phyloP scores from a whole-genome alignment of 2,797 vertebrate species.

The Onychomys leucogaster region DNA sequence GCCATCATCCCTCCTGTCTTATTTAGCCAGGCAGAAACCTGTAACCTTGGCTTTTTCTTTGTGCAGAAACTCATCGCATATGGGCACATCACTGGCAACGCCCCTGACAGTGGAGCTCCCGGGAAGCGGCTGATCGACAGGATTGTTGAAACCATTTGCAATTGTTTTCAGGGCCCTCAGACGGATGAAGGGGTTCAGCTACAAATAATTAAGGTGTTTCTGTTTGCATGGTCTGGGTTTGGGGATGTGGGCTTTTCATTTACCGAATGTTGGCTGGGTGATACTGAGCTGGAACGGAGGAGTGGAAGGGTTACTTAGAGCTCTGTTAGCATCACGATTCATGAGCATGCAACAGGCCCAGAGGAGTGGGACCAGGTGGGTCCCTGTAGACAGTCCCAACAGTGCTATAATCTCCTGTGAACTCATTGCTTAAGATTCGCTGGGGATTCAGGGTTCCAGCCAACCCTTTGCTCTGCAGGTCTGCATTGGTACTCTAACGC shows the following conservation, averaged over 20 bases:
- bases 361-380: slow-evolving; percentile 60
- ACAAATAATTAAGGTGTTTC: slow-evolving; percentile 97
- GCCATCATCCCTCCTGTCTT: background rate
- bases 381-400: slow-evolving; percentile 11
- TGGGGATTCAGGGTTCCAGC: slow-evolving; percentile 12
- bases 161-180: slow-evolving; percentile 97
- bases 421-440: slow-evolving; percentile 9
- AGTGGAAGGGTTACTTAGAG: slow-evolving; percentile 25
- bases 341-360: background rate
- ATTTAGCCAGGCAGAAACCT: background rate
- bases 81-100: slow-evolving; percentile 98
- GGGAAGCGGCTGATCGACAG: slow-evolving; percentile 97
- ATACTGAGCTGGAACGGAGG: slow-evolving; percentile 50
- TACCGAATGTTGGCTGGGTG: slow-evolving; percentile 46
- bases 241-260: slow-evolving; percentile 42
- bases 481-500: background rate
- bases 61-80: slow-evolving; percentile 97
- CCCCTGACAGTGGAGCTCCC: slow-evolving; percentile 94
- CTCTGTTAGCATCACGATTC: slow-evolving; percentile 61
- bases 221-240: slow-evolving; percentile 44
- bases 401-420: slow-evolving; percentile 2
- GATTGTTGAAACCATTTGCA: slow-evolving; percentile 96
- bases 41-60: slow-evolving; percentile 68
- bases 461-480: slow-evolving; percentile 1
- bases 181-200: slow-evolving; percentile 98